Evolutionary conservation across 2,888 invertebrate genomes (phyloP), one percentile per base, ranked within the genome.

Genomic region (Chymomyza caudatula): DNA sequence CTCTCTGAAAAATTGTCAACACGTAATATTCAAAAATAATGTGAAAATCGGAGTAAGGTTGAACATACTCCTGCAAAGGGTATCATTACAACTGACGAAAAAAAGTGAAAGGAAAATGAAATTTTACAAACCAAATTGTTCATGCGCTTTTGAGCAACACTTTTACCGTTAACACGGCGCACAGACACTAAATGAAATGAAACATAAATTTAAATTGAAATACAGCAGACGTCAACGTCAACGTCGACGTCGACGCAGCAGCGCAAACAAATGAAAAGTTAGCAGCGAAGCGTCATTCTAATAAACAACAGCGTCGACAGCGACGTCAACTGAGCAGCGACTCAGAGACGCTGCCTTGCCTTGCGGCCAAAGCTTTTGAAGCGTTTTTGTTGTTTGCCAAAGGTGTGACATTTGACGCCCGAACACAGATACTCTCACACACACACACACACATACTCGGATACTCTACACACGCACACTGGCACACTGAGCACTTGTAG

Each of bases 71-170:
- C 52, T 52, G 17, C 17, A 54, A 37, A 54, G n/a, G 15, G 25
- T 53, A 23, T 22, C 6, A 5, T 23, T 15, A 55, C 47, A 47
- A 17, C 17, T 37, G 49, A 42, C 20, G 53, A 58, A 66, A 70
- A 67, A 66, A 55, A 65, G 57, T 74, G 70, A 82, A 85, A 82
- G 58, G 60, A 52, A 74, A 74, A 74, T 83, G 73, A 78, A 83
- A 83, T 83, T 83, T 77, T 62, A 83, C 71, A 78, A 85, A 78
- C 82, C 65, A 76, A 83, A 83, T 85, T 85, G 78, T 74, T 83
- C 77, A 83, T 83, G 82, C 78, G 71, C 77, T 71, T 76, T 85
- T 83, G 75, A 78, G 73, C 80, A 83, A 56, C 78, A 77, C 73
- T 73, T 78, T 75, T 68, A 69, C 69, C 78, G 73, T 76, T 65